Evolutionary conservation across 1,140 invertebrate genomes (phyloP).

Genomic region (Brachionus asplanchnoidis): DNA sequence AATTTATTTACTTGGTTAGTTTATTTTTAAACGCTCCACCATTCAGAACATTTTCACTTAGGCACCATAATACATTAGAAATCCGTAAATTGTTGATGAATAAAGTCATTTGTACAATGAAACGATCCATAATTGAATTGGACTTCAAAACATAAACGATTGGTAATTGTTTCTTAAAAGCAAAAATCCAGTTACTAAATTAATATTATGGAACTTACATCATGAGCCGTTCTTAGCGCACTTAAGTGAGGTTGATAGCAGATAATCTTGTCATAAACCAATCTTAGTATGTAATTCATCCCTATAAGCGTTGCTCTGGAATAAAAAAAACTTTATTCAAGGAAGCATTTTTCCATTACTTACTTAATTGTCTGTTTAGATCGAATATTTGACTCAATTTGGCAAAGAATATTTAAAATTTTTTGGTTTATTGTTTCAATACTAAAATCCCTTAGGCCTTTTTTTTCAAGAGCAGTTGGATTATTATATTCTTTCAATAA

Average conservation of each 20-base stretch:
- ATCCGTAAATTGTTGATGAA: slow-evolving; percentile 1
- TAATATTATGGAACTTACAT: neutral
- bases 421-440: neutral
- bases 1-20: neutral
- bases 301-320: neutral
- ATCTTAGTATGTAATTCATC: neutral
- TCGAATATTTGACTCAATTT: neutral
- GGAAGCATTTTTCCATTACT: neutral
- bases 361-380: neutral
- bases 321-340: neutral
- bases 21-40: neutral
- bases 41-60: neutral
- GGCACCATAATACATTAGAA: neutral
- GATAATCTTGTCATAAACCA: neutral
- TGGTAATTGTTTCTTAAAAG: neutral
- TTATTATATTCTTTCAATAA: neutral
- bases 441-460: too few relatives aligned
- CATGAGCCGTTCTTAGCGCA: neutral
- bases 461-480: neutral
- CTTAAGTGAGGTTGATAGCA: neutral
- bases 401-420: neutral
- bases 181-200: neutral
- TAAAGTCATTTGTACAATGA: neutral
- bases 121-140: neutral
- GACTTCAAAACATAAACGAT: neutral